Conservation (phyloP, 2,113 vertebrate species). For the Ariopsis seemanni region DNA sequence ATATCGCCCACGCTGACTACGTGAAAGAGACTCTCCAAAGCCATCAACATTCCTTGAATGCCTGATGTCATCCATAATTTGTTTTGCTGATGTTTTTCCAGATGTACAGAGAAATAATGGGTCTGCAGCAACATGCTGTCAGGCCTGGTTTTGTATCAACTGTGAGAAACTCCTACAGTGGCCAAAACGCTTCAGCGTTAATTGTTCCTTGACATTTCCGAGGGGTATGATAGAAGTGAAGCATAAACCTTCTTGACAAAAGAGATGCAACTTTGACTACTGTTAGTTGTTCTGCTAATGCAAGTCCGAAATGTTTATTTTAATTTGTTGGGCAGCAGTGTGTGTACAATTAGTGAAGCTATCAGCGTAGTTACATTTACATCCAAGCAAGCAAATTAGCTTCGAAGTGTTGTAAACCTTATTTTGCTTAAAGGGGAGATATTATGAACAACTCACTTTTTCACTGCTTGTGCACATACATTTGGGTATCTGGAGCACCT, state of each 20-base stretch:
- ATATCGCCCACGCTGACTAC: constrained; percentile 1
- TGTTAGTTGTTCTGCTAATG: neutral
- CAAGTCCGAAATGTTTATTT: neutral
- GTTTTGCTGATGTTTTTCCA: neutral
- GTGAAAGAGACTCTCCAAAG: neutral
- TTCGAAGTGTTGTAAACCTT: neutral
- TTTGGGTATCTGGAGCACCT: too few species aligned
- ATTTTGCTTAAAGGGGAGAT: too few species aligned
- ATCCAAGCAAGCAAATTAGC: neutral
- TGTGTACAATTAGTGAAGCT: neutral
- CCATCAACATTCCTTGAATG: neutral
- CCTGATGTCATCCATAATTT: neutral
- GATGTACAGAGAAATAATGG: neutral
- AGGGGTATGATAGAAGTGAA: neutral
- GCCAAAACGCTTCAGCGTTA: neutral
- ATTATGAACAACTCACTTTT: too few species aligned
- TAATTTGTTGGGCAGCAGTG: neutral
- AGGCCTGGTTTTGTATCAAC: neutral
- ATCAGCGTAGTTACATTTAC: neutral
- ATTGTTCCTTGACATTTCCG: neutral
- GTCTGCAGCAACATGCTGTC: neutral
- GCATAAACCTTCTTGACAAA: neutral
- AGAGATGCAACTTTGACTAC: neutral
- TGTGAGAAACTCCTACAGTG: neutral
- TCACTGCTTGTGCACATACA: too few species aligned